Conservation (phyloP, 2,797 vertebrate genomes). For the Prunella strophiata region DNA sequence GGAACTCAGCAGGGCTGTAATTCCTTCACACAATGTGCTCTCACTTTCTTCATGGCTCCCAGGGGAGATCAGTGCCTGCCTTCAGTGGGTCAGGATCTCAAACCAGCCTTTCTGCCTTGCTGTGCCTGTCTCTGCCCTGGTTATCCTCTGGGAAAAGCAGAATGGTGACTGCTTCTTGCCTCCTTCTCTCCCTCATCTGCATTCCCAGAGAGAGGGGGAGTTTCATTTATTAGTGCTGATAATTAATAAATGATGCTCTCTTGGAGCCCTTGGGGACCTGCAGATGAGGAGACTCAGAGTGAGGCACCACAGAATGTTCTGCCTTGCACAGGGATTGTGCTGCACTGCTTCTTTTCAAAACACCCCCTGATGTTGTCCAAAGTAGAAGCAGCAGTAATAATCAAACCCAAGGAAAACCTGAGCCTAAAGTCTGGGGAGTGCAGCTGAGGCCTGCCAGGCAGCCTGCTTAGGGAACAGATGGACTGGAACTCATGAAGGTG, state of each 20-base stretch:
- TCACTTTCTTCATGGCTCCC: neutral
- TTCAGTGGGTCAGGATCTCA: neutral
- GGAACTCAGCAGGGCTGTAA: neutral
- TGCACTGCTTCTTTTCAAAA: conserved; percentile 1
- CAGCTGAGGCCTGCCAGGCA: neutral
- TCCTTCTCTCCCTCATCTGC: neutral
- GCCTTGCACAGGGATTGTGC: neutral
- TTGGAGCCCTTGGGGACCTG: neutral
- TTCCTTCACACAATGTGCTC: neutral
- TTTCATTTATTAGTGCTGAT: neutral
- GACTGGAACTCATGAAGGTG: neutral
- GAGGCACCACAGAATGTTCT: neutral
- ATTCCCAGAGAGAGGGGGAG: neutral
- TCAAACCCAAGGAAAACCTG: neutral
- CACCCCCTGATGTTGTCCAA: neutral
- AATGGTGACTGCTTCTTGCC: neutral
- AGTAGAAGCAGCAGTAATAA: neutral
- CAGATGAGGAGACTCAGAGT: neutral
- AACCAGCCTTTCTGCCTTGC: neutral
- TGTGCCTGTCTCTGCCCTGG: neutral
- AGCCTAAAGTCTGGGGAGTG: neutral
- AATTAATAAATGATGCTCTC: neutral
- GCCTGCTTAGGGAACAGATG: neutral
- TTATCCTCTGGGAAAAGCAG: neutral
- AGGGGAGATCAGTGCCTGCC: neutral